Base-by-base conservation (phyloP, 2,113 vertebrate species). In the Ochotona curzoniae region DNA sequence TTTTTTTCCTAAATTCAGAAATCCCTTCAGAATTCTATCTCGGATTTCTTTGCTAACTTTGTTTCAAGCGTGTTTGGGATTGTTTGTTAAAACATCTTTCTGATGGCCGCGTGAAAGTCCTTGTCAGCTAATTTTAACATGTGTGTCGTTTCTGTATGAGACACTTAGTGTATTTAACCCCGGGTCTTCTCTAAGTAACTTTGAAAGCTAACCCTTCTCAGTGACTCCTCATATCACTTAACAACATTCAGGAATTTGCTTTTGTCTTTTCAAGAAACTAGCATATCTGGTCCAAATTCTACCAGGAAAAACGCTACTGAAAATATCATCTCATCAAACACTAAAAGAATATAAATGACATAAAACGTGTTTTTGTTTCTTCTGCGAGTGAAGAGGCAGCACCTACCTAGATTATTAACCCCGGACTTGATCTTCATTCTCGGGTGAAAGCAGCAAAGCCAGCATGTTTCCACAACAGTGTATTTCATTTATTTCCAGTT, bases 261-360 rank as follows among this genome's bases (percentile, higher is more conserved):
- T 96, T 87, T 93, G 28, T 28, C 20, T 71, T 0, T 79, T 89
- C 23, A 93, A 57, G 49, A 71, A 75, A 78, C 89, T 17, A 83
- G 69, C 6, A 76, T 8, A 73, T 87, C 9, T 84, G 2, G 21
- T 93, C 20, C 30, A 71, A 78, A 69, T 47, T 84, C 63, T 44
- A 75, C n/a, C 12, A 70, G 9, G 57, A 90, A 94, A 85, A 93
- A 71, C 13, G 64, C 71, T 73, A 57, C 49, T 70, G 28, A 71
- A 26, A 44, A 75, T 89, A 18, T 86, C 69, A 76, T 71, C 44
- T 92, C 51, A 79, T 64, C 94, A 63, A n/a, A 91, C 89, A 17
- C 79, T 51, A 26, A 74, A 74, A 90, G 90, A 26, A 54, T 81
- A 64, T 38, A 90, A 92, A n/a, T 30, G 57, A 67, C 9, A 82